These are phyloP conservation scores for Theonella swinhoei DNA, from an alignment of 37 sponge, comb jelly and placozoan genomes.

Conservation along the genomic window DNA sequence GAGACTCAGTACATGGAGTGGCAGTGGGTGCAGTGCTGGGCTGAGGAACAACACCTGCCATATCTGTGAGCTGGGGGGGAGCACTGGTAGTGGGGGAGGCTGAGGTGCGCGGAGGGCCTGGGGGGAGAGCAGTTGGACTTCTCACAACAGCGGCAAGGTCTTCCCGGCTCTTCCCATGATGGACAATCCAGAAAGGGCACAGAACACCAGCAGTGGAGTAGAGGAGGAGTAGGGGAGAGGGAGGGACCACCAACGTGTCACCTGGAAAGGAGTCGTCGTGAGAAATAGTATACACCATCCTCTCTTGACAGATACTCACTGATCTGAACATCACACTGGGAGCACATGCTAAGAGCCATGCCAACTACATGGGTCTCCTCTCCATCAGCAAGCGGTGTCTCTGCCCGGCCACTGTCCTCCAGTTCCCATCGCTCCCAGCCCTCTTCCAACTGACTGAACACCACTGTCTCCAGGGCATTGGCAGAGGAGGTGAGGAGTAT, in stretches of 20 bases:
- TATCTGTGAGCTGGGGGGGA: not conserved
- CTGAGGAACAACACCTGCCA: not conserved
- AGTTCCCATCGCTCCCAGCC: slow-evolving; percentile 72
- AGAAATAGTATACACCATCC: not conserved
- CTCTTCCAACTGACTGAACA: slow-evolving; percentile 1
- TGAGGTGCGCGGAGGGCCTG: not conserved
- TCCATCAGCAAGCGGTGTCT: slow-evolving; percentile 59
- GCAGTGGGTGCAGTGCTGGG: not conserved
- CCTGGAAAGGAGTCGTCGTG: slow-evolving; percentile 15
- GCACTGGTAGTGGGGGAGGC: not conserved
- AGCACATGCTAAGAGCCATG: slow-evolving; percentile 67
- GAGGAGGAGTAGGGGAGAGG: slow-evolving; percentile 67
- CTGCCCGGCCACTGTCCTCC: slow-evolving; percentile 75
- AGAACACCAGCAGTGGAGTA: slow-evolving; percentile 67
- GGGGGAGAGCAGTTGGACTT: slow-evolving; percentile 40
- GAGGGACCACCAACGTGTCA: slow-evolving; percentile 46
- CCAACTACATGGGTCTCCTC: slow-evolving; percentile 67
- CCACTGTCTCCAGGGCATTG: slow-evolving; percentile 44
- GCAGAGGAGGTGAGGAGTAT: slow-evolving; percentile 56
- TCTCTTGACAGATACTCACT: too few relatives aligned
- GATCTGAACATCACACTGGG: slow-evolving; percentile 22
- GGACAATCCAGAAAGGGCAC: slow-evolving; percentile 59
- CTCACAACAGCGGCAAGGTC: slow-evolving; percentile 15
- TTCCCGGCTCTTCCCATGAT: slow-evolving; percentile 7
- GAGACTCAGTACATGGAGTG: too few relatives aligned